Evolutionary conservation across 2,113 vertebrate genomes (phyloP), one percentile per base, ranked within the genome.

Genomic region (Haemorhous mexicanus): DNA sequence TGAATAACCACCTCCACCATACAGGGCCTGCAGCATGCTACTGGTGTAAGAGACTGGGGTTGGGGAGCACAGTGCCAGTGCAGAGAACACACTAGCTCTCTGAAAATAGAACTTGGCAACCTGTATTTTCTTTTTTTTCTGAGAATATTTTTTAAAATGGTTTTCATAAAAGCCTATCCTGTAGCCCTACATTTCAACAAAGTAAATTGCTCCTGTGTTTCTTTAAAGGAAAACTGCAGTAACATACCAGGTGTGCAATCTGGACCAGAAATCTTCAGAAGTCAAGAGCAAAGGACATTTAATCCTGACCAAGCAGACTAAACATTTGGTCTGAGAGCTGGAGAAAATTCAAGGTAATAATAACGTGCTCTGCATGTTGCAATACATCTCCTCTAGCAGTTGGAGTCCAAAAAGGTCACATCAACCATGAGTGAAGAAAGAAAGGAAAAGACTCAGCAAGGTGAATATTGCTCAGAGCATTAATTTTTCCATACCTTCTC

Each of bases 271-370:
- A 92, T 39, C 49, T 77, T 66, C 72, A 86, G 37, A 87, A 93
- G 89, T 91, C 84, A 88, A 77, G 89, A 62, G 68, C 47, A 70
- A 90, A 96, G 94, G 94, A 90, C 93, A 63, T 88, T 96, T 95
- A 88, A 88, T 89, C 95, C 96, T 95, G 96, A 96, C 78, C 70
- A 96, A 97, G 96, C 95, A 95, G 55, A 73, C 55, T 72, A 91
- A 95, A 90, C 95, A 96, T 94, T 97, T 94, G 94, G 84, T 70
- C 84, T 1, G 18, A 93, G 92, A 96, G 43, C 82, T 96, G 95
- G 92, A 95, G 79, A 90, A 92, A 7, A 20, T 94, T 94, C 91
- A 96, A 95, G 93, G 77, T 44, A 88, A 93, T 95, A 91, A 93
- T 94, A 93, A 93, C 10, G 6, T 88, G 44, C 91, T 90, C 90